These are phyloP conservation scores for Antheraea pernyi DNA, from an alignment of 1,140 invertebrate species.

Conservation along the genomic window DNA sequence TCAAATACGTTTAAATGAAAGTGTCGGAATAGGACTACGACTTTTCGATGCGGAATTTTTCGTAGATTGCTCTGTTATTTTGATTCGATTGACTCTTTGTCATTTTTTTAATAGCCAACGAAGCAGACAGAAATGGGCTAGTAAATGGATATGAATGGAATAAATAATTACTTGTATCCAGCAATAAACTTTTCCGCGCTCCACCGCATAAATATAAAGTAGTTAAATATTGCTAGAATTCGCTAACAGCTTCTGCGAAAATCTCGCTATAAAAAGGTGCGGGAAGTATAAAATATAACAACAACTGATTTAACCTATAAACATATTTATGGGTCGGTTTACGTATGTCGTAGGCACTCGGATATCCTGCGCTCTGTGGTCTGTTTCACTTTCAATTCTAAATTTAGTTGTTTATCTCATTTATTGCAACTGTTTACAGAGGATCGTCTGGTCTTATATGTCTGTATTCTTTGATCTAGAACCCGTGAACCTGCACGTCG, in stretches of 20 bases:
- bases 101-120: no score
- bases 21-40: no score
- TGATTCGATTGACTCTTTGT: no score
- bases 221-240: background rate
- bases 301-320: background rate
- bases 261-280: background rate
- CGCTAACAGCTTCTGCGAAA: background rate
- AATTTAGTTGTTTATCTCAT: conserved; percentile 36
- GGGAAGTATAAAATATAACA: background rate
- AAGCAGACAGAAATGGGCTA: no score
- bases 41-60: no score
- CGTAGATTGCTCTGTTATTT: no score
- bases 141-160: no score
- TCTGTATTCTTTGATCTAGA: conserved; percentile 16
- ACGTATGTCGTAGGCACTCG: conserved; percentile 5
- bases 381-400: conserved; percentile 18
- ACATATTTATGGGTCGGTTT: conserved; percentile 8
- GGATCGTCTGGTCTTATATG: conserved; percentile 9
- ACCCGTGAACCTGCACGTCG: conserved; percentile 8
- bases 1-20: no score
- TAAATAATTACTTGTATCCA: no score
- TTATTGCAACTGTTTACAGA: conserved; percentile 37
- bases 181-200: no score
- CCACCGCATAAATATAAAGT: no score
- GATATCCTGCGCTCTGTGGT: conserved; percentile 11